phyloP scores from a whole-genome alignment of 2,888 invertebrate genomes.

The Rhogogaster chlorosoma region DNA sequence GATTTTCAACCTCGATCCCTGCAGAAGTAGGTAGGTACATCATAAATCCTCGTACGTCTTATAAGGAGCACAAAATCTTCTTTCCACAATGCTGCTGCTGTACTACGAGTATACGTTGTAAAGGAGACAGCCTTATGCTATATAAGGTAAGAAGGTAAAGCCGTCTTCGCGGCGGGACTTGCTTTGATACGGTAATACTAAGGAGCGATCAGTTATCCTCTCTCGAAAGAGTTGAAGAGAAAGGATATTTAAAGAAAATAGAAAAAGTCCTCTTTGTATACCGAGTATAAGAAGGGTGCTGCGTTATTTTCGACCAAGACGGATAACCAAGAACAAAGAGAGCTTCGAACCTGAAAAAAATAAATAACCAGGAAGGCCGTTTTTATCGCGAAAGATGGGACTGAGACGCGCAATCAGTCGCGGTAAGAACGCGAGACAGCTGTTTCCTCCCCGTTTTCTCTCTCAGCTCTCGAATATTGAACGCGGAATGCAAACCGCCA shows the following conservation, averaged over 20 bases:
- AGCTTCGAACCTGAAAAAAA: background rate
- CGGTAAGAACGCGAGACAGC: conserved; percentile 15
- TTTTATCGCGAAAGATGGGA: background rate
- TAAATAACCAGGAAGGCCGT: background rate
- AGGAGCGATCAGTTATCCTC: background rate
- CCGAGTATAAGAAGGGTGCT: background rate
- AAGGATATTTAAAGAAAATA: background rate
- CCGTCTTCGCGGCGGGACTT: conserved; percentile 1
- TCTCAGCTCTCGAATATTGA: background rate
- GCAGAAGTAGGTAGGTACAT: background rate
- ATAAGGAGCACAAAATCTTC: conserved; percentile 29
- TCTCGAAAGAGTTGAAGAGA: background rate
- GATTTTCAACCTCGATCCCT: background rate
- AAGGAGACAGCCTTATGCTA: conserved; percentile 12
- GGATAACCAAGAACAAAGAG: background rate
- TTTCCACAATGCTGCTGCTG: conserved; percentile 15
- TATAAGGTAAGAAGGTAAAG: conserved; percentile 45
- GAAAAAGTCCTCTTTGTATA: background rate
- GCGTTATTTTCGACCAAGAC: background rate
- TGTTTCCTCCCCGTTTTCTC: conserved; percentile 31
- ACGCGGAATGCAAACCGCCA: conserved; percentile 41
- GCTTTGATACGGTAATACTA: conserved; percentile 33
- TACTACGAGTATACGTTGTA: background rate
- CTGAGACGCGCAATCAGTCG: background rate
- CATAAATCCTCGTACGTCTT: background rate